Percentiles rank a stretch among this genome's conserved stretches.
Evolutionary conservation across 2,888 invertebrate genomes (phyloP).

Genomic region (Homarus gammarus): DNA sequence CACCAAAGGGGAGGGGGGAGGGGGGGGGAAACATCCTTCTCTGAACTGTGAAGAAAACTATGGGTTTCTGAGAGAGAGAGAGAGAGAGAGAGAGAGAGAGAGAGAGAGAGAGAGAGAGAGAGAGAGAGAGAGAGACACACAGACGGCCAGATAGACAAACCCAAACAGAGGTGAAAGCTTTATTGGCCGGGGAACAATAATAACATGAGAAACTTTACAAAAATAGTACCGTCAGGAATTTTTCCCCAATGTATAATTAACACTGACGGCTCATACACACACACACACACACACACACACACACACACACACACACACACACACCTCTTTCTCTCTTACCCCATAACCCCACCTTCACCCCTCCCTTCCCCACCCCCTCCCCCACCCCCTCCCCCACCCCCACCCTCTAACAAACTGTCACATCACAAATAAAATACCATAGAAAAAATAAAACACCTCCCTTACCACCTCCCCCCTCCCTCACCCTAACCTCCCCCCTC

Average conservation of each 20-base stretch:
- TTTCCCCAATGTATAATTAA: conserved; percentile 27
- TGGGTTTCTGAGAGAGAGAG: not conserved
- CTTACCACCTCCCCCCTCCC: too few relatives aligned
- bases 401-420: not conserved
- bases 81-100: not conserved
- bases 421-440: conserved; percentile 12
- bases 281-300: too few relatives aligned
- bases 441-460: not conserved
- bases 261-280: conserved; percentile 32
- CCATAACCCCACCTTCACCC: not conserved
- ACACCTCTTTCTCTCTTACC: conserved; percentile 1
- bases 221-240: conserved; percentile 22
- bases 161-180: not conserved
- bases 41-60: not conserved
- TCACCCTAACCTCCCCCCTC: too few relatives aligned
- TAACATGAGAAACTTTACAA: not conserved
- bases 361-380: not conserved
- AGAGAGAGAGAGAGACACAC: not conserved
- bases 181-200: not conserved
- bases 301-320: too few relatives aligned
- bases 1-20: not conserved
- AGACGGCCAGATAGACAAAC: not conserved
- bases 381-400: not conserved
- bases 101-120: conserved; percentile 14
- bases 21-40: too few relatives aligned